Evolutionary conservation across 2,797 vertebrate species (phyloP), one percentile per base, ranked within the genome.

Genomic region (Platyrinchus mystaceus): DNA sequence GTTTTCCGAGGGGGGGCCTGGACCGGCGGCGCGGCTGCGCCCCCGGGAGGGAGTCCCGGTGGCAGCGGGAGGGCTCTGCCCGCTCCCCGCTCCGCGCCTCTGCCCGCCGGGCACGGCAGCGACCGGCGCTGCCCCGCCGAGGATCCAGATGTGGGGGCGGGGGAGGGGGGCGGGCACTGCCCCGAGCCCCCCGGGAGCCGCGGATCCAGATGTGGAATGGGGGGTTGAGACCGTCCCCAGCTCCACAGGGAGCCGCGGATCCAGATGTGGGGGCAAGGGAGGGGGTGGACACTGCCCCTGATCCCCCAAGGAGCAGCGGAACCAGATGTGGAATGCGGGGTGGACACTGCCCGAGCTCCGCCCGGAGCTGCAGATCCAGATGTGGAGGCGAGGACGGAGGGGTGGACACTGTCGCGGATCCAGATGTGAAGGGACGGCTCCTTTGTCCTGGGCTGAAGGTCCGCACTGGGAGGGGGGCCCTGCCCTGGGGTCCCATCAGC

Each of bases 391-490:
- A 44, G 69, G 77, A 22, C 12, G 18, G 74, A 41, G 69, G 46
- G 41, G 22, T 16, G 69, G 86, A 12, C 55, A 3, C 26, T 16
- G 50, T 21, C 23, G 9, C 56, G 5, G 7, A 21, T 75, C 66
- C 86, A 75, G 80, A 47, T 86, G 88, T 39, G 77, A 36, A 58
- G 77, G 28, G 39, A 22, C 21, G 14, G 36, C 49, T 43, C 87
- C 87, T 93, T 90, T 80, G 93, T 92, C 50, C 71, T 10, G 23
- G 49, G 52, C 70, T 8, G 44, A 22, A 28, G 52, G 26, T 23
- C 56, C 28, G 3, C n/a, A 0, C 36, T 4, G 49, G 39, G 43
- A 6, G 15, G 15, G 39, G 70, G 5, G 17, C 10, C 15, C 32
- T 53, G 53, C 39, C 23, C 67, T 34, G 62, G 23, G 47, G 13